Base-by-base conservation (phyloP, 2,113 vertebrate species). In the Herpailurus yagouaroundi region DNA sequence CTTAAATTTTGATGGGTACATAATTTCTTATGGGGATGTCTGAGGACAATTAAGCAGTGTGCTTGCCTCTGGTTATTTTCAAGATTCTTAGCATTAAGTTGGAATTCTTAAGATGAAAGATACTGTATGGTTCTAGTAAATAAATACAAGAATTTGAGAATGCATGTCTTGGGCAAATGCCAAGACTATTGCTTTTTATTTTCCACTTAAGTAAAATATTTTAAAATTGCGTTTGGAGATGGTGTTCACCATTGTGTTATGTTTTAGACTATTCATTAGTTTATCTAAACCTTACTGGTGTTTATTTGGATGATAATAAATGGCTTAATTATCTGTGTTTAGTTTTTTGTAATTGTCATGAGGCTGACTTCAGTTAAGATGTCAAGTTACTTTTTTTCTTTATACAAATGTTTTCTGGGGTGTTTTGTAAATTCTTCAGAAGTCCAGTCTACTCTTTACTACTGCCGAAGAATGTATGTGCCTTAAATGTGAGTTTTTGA, bases 281-380 rank as follows among this genome's bases (percentile, higher is more conserved):
- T 93, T 81, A 93, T 73, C 15, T 93, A 93, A 97, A 92, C 84
- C 33, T 57, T 83, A 63, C 36, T 87, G 48, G 31, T 63, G 19
- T 89, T 97, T 95, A 64, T 96, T 96, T 97, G 63, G 48, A 83
- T 85, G 36, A 71, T 33, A 63, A 88, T 83, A 85, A 97, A 63
- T 11, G 88, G 66, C 27, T 89, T 84, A 79, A 64, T 52, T 55
- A 45, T 71, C 68, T 96, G 64, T 12, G 71, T 92, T 90, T 52
- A 52, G 63, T 63, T 23, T 64, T 96, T 76, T 25, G 55, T 69
- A 29, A 84, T 81, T 91, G 41, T n/a, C 29, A 16, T 0, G 5
- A 92, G 36, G 45, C 48, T 33, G 23, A 71, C 29, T 45, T 93
- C 15, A 66, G 48, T 92, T 92, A 90, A 92, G 76, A 90, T 60